phyloP scores from a whole-genome alignment of 92 coral and sea anemone species.

The Scolanthus callimorphus region DNA sequence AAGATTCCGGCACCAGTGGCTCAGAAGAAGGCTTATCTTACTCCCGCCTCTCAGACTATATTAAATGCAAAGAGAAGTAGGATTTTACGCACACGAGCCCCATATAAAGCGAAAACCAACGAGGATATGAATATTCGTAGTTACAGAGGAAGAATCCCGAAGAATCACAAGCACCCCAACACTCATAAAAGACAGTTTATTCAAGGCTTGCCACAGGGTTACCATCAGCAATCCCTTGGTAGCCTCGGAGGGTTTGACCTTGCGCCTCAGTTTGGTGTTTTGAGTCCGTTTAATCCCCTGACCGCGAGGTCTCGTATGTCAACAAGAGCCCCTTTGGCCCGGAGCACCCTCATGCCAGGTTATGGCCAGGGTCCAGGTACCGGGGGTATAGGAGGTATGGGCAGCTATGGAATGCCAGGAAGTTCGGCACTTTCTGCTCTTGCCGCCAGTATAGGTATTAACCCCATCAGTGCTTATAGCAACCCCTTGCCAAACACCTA shows the following conservation, averaged over 20 bases:
- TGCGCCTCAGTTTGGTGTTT: conserved; percentile 27
- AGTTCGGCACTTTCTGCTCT: not conserved
- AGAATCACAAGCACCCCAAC: conserved; percentile 13
- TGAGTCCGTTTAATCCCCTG: not conserved
- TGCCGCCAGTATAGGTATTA: not conserved
- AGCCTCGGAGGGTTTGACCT: conserved; percentile 33
- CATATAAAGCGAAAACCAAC: too few species aligned
- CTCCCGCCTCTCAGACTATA: not conserved
- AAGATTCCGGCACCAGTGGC: not conserved
- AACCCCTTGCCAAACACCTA: not conserved
- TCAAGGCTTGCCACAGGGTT: conserved; percentile 47
- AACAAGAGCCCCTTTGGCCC: conserved; percentile 26
- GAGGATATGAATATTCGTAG: too few species aligned
- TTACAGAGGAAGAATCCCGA: conserved; percentile 73
- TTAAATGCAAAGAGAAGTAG: not conserved
- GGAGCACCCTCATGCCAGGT: conserved; percentile 18
- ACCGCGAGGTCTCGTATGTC: conserved; percentile 1
- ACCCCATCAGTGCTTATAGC: not conserved
- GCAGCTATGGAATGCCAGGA: conserved; percentile 3
- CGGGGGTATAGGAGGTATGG: not conserved
- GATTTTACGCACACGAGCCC: too few species aligned
- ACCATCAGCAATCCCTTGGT: conserved; percentile 30
- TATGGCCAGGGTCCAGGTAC: conserved; percentile 1
- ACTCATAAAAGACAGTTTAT: conserved; percentile 69
- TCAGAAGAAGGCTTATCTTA: not conserved